Percentiles rank a stretch among this genome's conserved stretches.
These are phyloP conservation scores for Diabrotica virgifera DNA, from an alignment of 1,140 invertebrate genomes.

Conservation along the genomic window DNA sequence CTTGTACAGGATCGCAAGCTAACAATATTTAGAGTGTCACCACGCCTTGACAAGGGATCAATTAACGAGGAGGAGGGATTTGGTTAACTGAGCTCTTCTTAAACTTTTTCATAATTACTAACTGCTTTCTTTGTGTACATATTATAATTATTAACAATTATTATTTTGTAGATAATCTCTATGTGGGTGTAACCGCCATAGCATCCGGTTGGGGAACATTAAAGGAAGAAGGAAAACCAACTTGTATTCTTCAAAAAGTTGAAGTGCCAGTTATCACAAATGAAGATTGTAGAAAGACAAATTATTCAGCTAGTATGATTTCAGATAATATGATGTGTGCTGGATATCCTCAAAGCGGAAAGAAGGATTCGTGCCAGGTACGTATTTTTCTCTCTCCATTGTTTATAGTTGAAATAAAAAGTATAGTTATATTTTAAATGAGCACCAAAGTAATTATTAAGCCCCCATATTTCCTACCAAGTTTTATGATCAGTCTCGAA, in stretches of 20 bases:
- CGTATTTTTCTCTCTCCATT: background rate
- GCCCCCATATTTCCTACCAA: too few species aligned
- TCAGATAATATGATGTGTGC: conserved; percentile 85
- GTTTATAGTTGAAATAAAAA: too few species aligned
- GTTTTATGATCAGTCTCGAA: too few species aligned
- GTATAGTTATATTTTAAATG: too few species aligned
- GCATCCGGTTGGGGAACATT: conserved; percentile 84
- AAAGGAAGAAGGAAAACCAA: conserved; percentile 74
- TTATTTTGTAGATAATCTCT: conserved; percentile 58
- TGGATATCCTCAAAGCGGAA: conserved; percentile 69
- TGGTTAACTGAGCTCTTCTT: too few species aligned
- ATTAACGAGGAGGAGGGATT: too few species aligned
- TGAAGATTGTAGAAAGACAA: conserved; percentile 71
- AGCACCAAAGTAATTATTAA: too few species aligned
- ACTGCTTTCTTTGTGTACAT: too few species aligned
- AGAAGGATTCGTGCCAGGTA: conserved; percentile 83
- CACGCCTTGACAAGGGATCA: too few species aligned
- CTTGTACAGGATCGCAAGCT: too few species aligned
- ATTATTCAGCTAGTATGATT: conserved; percentile 75
- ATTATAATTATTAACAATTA: background rate
- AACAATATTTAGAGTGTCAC: too few species aligned
- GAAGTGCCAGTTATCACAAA: conserved; percentile 79
- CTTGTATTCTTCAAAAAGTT: conserved; percentile 77
- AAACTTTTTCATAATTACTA: too few species aligned
- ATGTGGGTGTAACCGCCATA: conserved; percentile 66